A percentile compares a stretch with the other conserved stretches of the same genome.
Conservation (phyloP, 2,888 invertebrate species). For the Pseudoips prasinana region DNA sequence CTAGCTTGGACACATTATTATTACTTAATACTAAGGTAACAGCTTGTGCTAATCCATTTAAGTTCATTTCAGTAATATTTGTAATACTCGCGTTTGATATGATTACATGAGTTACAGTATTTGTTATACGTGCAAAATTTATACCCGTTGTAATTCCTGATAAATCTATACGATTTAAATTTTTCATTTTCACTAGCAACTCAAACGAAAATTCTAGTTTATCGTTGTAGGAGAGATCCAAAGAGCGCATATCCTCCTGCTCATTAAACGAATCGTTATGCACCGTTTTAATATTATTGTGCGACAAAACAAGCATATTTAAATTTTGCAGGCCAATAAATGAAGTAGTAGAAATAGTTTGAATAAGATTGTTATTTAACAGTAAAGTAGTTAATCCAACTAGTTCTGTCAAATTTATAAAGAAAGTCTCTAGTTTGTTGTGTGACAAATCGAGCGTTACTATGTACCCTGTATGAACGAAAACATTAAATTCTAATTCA, state of each 20-base stretch:
- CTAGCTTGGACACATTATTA: constrained; percentile 43
- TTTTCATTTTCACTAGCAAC: constrained; percentile 26
- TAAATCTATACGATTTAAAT: constrained; percentile 39
- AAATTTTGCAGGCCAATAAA: constrained; percentile 39
- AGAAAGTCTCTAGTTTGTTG: constrained; percentile 46
- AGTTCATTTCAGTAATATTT: constrained; percentile 38
- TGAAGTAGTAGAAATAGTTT: constrained; percentile 28
- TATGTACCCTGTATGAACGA: constrained; percentile 44
- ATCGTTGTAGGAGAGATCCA: constrained; percentile 57
- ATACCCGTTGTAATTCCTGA: constrained; percentile 40
- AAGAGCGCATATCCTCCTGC: constrained; percentile 35
- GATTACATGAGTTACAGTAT: constrained; percentile 28
- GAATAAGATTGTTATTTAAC: constrained; percentile 52
- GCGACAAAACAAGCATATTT: constrained; percentile 37
- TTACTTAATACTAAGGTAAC: constrained; percentile 39
- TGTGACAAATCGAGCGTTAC: constrained; percentile 55
- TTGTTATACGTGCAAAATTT: constrained; percentile 30
- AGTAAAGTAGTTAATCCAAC: constrained; percentile 37
- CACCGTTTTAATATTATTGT: constrained; percentile 42
- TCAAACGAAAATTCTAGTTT: constrained; percentile 36
- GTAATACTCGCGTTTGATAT: constrained; percentile 40
- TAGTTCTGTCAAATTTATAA: constrained; percentile 50
- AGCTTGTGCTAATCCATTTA: constrained; percentile 37
- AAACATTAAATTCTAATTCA: constrained; percentile 50
- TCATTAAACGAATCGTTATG: constrained; percentile 34